phyloP scores from a whole-genome alignment of 2,113 vertebrate genomes.

The Oncorhynchus gorbuscha region DNA sequence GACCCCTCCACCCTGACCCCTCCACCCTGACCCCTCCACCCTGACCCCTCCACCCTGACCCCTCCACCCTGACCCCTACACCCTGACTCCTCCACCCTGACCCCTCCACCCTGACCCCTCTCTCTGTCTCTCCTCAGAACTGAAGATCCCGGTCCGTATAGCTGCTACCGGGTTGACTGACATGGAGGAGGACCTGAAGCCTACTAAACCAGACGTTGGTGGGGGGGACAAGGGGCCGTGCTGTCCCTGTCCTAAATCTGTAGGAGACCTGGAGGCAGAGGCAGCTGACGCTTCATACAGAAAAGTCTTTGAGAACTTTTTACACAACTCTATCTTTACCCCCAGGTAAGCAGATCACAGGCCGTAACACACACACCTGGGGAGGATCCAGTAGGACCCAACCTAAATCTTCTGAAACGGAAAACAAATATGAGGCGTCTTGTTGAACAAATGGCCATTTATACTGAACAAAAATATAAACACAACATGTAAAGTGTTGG shows the following conservation, averaged over 20 bases:
- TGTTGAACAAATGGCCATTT: not conserved
- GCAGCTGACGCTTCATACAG: constrained; percentile 90
- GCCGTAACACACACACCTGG: not conserved
- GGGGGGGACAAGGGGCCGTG: constrained; percentile 83
- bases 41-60: too few species aligned
- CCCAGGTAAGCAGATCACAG: constrained; percentile 76
- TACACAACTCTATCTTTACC: constrained; percentile 93
- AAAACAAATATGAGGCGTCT: too few species aligned
- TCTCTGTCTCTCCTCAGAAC: constrained; percentile 64
- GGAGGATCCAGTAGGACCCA: too few species aligned
- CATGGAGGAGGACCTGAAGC: constrained; percentile 82
- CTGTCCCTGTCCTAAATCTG: constrained; percentile 90
- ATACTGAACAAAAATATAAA: too few species aligned
- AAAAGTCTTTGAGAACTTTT: constrained; percentile 96
- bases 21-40: too few species aligned
- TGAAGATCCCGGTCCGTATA: constrained; percentile 89
- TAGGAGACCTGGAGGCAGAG: constrained; percentile 85
- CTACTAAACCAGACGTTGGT: constrained; percentile 80
- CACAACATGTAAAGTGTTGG: too few species aligned
- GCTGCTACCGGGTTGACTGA: constrained; percentile 86
- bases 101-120: too few species aligned
- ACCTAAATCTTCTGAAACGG: too few species aligned
- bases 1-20: not conserved
- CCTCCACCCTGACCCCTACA: too few species aligned
- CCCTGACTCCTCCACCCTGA: too few species aligned